A percentile compares a stretch with the other conserved stretches of the same genome.
Evolutionary conservation across 1,140 invertebrate species (phyloP).

Genomic region (Musca domestica): DNA sequence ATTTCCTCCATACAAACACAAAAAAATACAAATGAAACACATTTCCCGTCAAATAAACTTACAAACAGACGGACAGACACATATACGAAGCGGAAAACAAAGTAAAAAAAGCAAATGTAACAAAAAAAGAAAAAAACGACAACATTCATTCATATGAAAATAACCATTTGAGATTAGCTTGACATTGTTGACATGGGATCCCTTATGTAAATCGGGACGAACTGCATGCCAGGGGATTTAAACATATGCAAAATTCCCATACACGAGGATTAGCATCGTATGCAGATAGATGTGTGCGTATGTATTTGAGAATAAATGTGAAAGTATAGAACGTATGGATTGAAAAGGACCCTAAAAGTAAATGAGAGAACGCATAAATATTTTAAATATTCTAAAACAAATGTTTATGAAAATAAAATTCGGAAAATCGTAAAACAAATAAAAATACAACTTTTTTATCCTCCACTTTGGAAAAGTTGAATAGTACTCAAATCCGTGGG

Average conservation of each 20-base stretch:
- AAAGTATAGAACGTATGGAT: background rate
- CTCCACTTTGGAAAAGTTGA: too few relatives aligned
- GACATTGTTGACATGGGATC: constrained; percentile 20
- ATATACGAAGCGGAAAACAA: background rate
- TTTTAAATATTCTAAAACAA: too few relatives aligned
- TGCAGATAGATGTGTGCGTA: background rate
- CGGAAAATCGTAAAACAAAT: too few relatives aligned
- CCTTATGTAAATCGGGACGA: constrained; percentile 20
- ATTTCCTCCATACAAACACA: too few relatives aligned
- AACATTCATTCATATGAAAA: constrained; percentile 15
- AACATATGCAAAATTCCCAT: background rate
- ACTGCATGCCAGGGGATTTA: background rate
- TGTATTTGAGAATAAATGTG: background rate
- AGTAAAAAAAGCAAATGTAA: background rate
- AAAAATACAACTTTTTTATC: too few relatives aligned
- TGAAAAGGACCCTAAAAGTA: constrained; percentile 4
- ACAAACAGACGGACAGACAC: too few relatives aligned
- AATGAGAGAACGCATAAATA: too few relatives aligned
- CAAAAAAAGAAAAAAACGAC: background rate
- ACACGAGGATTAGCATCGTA: background rate
- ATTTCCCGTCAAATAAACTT: too few relatives aligned
- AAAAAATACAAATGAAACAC: too few relatives aligned
- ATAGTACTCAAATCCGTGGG: too few relatives aligned
- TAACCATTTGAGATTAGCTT: constrained; percentile 21
- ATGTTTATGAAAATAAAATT: too few relatives aligned